Conservation (phyloP, 1,140 invertebrate species). For the Bombus terrestris region DNA sequence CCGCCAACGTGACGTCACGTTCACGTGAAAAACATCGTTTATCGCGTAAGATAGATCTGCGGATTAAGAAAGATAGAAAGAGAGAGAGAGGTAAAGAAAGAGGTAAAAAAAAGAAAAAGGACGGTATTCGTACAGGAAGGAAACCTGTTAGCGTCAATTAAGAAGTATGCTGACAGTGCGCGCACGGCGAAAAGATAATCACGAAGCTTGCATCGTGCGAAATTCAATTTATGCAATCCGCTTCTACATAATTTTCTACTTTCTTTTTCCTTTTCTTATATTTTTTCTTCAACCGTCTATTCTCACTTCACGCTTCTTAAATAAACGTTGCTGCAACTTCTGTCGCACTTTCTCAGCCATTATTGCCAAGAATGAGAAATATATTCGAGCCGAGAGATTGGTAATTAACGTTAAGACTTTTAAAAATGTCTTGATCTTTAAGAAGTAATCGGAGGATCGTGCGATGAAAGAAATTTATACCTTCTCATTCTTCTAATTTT, state of each 20-base stretch:
- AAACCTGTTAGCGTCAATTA: constrained; percentile 57
- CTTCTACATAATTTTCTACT: background rate
- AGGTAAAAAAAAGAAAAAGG: background rate
- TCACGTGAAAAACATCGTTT: constrained; percentile 30
- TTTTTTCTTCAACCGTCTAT: background rate
- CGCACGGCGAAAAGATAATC: constrained; percentile 37
- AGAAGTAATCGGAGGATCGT: background rate
- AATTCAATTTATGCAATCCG: constrained; percentile 28
- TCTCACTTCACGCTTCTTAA: background rate
- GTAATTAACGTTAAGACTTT: background rate
- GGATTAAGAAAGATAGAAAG: background rate
- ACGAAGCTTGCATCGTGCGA: constrained; percentile 21
- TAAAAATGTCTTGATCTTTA: too few species aligned
- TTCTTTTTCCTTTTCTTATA: constrained; percentile 6
- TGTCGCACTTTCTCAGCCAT: background rate
- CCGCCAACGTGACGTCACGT: constrained; percentile 41
- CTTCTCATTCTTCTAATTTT: background rate
- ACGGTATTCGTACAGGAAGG: constrained; percentile 34
- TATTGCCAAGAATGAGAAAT: background rate
- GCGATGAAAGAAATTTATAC: background rate
- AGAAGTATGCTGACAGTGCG: constrained; percentile 37
- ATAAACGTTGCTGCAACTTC: background rate
- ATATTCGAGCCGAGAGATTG: background rate
- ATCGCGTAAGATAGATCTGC: constrained; percentile 43
- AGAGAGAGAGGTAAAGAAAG: background rate